Conservation (phyloP, 2,797 vertebrate species). For the Ctenopoma kingsleyae region DNA sequence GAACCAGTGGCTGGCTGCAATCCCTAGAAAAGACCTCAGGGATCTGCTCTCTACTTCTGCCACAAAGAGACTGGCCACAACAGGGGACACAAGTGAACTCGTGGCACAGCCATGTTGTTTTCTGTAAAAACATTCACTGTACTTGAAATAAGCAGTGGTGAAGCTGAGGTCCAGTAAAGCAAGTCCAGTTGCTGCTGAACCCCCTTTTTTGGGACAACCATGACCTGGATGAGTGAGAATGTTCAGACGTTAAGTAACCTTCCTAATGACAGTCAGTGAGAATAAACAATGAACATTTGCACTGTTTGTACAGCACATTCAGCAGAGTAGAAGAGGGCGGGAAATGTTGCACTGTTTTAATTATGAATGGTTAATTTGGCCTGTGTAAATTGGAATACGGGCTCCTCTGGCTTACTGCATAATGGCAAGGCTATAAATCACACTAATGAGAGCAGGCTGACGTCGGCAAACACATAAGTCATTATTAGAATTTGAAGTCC, state of each 20-base stretch:
- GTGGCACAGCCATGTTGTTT: no score
- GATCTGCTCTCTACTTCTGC: no score
- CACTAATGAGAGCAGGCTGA: slow-evolving; percentile 62
- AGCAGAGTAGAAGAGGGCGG: slow-evolving; percentile 4
- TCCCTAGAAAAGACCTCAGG: no score
- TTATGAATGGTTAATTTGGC: slow-evolving; percentile 73
- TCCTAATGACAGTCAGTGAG: slow-evolving; percentile 46
- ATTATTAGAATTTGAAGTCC: slow-evolving; percentile 65
- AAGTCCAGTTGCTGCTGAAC: no score
- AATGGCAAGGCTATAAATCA: slow-evolving; percentile 68
- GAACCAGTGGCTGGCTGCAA: no score
- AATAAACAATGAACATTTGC: slow-evolving; percentile 63
- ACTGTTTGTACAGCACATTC: slow-evolving; percentile 41
- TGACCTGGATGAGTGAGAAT: no score
- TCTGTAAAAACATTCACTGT: no score
- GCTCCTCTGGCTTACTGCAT: slow-evolving; percentile 59
- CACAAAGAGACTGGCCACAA: no score
- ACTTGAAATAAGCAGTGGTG: no score
- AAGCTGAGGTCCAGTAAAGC: no score
- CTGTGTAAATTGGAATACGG: slow-evolving; percentile 64
- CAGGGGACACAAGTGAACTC: no score
- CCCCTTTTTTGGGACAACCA: no score
- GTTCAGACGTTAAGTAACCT: neutral
- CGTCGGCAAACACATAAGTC: slow-evolving; percentile 73
- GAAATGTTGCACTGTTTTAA: slow-evolving; percentile 62